Evolutionary conservation across 2,113 vertebrate species (phyloP).

Genomic region (Phrynocephalus versicolor): DNA sequence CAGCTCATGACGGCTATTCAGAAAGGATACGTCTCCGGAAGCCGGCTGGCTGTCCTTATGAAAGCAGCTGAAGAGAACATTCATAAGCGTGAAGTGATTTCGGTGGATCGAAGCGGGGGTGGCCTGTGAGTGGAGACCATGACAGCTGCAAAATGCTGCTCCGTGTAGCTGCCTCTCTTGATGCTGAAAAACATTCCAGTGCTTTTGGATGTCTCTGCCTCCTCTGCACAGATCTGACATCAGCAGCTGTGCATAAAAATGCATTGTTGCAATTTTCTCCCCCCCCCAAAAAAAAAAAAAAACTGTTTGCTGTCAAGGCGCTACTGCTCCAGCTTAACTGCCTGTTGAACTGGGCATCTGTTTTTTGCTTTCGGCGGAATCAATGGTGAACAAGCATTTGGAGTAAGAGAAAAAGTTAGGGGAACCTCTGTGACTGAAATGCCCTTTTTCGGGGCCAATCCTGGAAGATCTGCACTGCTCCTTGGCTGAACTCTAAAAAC

Average conservation of each 20-base stretch:
- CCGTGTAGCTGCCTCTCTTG: slow-evolving; percentile 17
- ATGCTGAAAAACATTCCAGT: slow-evolving; percentile 64
- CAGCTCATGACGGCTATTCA: slow-evolving; percentile 97
- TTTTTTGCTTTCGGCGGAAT: neutral
- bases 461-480: neutral
- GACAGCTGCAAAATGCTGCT: slow-evolving; percentile 2
- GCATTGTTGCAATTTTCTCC: neutral
- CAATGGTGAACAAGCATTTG: neutral
- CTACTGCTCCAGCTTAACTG: slow-evolving; percentile 23
- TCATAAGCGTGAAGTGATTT: slow-evolving; percentile 79
- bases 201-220: slow-evolving; percentile 19
- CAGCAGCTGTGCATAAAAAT: neutral
- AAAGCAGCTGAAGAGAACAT: slow-evolving; percentile 92
- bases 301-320: slow-evolving; percentile 40
- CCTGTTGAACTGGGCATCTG: slow-evolving; percentile 31
- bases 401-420: neutral
- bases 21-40: slow-evolving; percentile 92
- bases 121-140: slow-evolving; percentile 82
- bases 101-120: slow-evolving; percentile 93
- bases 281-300: too few species aligned
- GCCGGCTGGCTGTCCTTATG: slow-evolving; percentile 92
- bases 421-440: too few species aligned
- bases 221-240: slow-evolving; percentile 7
- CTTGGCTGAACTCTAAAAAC: neutral
- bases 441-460: neutral